These are phyloP conservation scores for Drosophila pruinosa DNA, from an alignment of 1,140 invertebrate species.

Conservation along the genomic window DNA sequence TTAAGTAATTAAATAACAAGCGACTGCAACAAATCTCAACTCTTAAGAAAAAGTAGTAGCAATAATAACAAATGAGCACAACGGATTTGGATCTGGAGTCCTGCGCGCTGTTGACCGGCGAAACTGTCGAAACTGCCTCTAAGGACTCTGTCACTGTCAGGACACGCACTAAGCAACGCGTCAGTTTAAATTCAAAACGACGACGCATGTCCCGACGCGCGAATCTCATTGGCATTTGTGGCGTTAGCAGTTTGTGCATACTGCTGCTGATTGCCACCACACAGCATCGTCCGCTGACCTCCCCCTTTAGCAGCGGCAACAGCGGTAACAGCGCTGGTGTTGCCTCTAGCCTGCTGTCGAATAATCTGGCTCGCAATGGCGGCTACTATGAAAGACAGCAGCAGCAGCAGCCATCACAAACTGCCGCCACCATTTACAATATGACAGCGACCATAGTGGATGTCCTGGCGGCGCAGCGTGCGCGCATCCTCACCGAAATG, in stretches of 20 bases:
- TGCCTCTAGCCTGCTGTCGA: constrained; percentile 52
- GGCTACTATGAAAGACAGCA: constrained; percentile 46
- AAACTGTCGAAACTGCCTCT: constrained; percentile 24
- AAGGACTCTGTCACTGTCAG: constrained; percentile 45
- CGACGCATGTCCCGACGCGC: constrained; percentile 84
- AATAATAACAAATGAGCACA: constrained; percentile 57
- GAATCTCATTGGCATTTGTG: constrained; percentile 86
- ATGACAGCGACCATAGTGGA: constrained; percentile 84
- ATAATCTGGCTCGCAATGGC: constrained; percentile 44
- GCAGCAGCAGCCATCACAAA: constrained; percentile 61
- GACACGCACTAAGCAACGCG: constrained; percentile 75
- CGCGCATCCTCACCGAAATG: constrained; percentile 85
- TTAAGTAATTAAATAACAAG: constrained; percentile 1
- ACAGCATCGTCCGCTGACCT: constrained; percentile 84
- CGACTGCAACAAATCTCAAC: not conserved
- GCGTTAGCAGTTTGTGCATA: constrained; percentile 85
- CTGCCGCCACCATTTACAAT: constrained; percentile 63
- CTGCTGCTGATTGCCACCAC: constrained; percentile 86
- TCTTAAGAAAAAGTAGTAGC: constrained; percentile 1
- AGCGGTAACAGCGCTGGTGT: constrained; percentile 32
- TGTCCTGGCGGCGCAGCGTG: constrained; percentile 85
- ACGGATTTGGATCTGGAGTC: constrained; percentile 54
- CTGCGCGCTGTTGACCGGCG: constrained; percentile 60
- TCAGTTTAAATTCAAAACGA: constrained; percentile 70
- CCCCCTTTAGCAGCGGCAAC: constrained; percentile 70